These are phyloP conservation scores for Gyps fulvus DNA, from an alignment of 2,113 vertebrate genomes.

Conservation along the genomic window DNA sequence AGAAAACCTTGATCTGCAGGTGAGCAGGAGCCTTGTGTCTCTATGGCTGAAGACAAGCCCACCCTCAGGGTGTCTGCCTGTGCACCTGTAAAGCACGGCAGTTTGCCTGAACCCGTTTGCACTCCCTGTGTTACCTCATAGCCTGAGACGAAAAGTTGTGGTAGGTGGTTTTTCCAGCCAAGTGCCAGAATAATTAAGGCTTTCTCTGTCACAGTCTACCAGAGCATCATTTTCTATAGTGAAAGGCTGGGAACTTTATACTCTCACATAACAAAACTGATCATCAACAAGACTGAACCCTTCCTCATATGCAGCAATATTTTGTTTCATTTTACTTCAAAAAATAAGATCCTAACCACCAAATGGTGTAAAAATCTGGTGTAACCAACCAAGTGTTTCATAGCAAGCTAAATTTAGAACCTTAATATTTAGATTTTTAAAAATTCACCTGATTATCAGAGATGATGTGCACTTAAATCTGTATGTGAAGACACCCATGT, in stretches of 20 bases:
- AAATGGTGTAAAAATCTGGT: neutral
- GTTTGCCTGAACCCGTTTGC: neutral
- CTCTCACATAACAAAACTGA: neutral
- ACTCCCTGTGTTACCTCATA: fast-evolving
- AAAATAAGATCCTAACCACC: neutral
- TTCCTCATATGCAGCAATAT: neutral
- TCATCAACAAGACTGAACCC: neutral
- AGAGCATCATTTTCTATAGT: neutral
- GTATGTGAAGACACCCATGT: fast-evolving
- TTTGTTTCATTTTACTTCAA: neutral
- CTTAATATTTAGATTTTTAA: neutral
- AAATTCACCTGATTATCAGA: neutral
- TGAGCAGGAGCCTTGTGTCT: neutral
- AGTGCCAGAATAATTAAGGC: neutral
- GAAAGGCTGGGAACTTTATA: neutral
- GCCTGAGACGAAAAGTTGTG: neutral
- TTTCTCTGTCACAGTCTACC: neutral
- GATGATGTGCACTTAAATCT: neutral
- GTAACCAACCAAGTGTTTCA: neutral
- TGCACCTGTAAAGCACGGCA: neutral
- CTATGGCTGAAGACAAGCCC: neutral
- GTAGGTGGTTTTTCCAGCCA: neutral
- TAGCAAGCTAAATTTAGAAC: neutral
- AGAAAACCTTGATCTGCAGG: neutral
- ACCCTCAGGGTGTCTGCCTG: fast-evolving